Evolutionary conservation across 2,888 invertebrate species (phyloP).

Genomic region (Parascotia fuliginaria): DNA sequence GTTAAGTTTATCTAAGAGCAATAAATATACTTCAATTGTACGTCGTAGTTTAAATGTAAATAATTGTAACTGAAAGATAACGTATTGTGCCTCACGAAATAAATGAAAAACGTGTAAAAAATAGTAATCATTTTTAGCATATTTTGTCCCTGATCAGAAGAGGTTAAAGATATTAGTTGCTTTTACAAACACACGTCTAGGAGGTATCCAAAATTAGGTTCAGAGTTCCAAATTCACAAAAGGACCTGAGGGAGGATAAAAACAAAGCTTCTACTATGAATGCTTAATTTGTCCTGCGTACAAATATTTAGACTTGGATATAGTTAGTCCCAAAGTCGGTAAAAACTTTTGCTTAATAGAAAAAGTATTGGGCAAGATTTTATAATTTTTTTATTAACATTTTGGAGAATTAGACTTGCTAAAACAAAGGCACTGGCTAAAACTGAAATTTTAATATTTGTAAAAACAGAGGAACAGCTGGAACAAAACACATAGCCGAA

Average conservation of each 20-base stretch:
- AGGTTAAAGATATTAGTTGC: no score
- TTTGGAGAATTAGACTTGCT: no score
- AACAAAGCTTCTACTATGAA: constrained; percentile 14
- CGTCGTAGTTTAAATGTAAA: background rate
- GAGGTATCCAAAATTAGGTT: background rate
- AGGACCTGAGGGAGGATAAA: constrained; percentile 6
- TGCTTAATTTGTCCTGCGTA: constrained; percentile 15
- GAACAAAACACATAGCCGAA: no score
- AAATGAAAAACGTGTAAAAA: background rate
- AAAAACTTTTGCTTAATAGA: constrained; percentile 7
- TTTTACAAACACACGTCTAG: background rate
- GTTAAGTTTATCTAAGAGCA: background rate
- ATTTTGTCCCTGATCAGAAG: no score
- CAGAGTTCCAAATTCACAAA: background rate
- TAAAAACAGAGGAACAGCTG: no score
- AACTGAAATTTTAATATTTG: no score
- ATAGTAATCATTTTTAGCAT: no score
- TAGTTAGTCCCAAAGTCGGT: constrained; percentile 10
- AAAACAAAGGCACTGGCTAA: no score
- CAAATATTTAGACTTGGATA: constrained; percentile 7
- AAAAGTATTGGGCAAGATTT: background rate
- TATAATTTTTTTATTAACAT: no score
- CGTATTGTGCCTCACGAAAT: background rate
- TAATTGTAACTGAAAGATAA: background rate
- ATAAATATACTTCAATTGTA: background rate